Conservation (phyloP, 2,888 invertebrate genomes). For the Yponomeuta evonymella region DNA sequence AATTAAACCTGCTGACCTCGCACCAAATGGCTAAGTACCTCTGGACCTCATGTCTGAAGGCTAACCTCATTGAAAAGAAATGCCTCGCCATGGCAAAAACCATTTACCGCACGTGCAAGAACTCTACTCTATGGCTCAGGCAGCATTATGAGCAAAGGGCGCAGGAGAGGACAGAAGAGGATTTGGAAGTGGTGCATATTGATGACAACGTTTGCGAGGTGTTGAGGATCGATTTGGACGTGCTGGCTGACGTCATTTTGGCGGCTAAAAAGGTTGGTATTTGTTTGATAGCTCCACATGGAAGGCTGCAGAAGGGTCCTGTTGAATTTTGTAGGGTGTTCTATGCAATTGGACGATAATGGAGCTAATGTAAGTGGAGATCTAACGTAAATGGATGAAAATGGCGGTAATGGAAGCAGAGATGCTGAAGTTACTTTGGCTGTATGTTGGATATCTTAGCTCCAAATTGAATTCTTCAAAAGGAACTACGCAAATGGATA, state of each 20-base stretch:
- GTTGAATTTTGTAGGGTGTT: neutral
- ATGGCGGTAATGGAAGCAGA: too few species aligned
- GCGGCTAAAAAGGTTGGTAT: slow-evolving; percentile 54
- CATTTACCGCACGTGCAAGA: slow-evolving; percentile 46
- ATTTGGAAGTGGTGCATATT: slow-evolving; percentile 31
- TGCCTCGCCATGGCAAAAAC: slow-evolving; percentile 54
- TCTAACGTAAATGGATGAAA: too few species aligned
- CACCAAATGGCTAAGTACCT: slow-evolving; percentile 53
- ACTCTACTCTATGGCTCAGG: slow-evolving; percentile 50
- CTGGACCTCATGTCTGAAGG: slow-evolving; percentile 49
- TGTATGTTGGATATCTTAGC: too few species aligned
- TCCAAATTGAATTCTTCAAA: too few species aligned
- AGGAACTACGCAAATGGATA: too few species aligned
- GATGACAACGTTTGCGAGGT: slow-evolving; percentile 52
- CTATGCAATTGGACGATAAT: too few species aligned
- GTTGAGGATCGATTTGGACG: slow-evolving; percentile 50
- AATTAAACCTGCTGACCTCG: slow-evolving; percentile 34
- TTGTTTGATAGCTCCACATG: too few species aligned
- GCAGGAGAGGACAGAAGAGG: slow-evolving; percentile 8
- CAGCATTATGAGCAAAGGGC: slow-evolving; percentile 44
- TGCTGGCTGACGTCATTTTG: slow-evolving; percentile 55
- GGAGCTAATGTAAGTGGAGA: too few species aligned
- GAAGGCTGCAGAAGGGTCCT: too few species aligned
- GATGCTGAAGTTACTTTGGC: too few species aligned
- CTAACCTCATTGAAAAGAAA: slow-evolving; percentile 56